A percentile compares a stretch with the other conserved stretches of the same genome.
phyloP scores from a whole-genome alignment of 2,113 vertebrate species.

The Micronycteris hirsuta region DNA sequence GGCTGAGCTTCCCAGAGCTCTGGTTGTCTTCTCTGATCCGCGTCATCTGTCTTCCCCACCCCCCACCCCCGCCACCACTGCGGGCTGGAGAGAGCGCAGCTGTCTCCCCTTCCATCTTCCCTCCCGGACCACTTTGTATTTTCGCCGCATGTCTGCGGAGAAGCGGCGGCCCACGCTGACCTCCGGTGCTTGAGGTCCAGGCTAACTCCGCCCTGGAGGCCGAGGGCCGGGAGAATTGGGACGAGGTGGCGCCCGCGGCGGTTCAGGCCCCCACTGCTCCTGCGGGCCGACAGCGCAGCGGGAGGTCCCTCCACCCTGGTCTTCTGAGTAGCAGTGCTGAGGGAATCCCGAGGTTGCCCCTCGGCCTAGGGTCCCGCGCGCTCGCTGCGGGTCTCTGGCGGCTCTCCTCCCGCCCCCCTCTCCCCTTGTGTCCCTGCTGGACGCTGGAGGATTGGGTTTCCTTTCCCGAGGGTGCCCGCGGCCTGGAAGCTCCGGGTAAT shows the following conservation, averaged over 20 bases:
- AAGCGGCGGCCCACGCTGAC: background rate
- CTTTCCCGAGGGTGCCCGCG: background rate
- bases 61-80: background rate
- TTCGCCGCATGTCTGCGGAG: background rate
- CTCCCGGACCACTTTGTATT: background rate
- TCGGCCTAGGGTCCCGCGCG: background rate
- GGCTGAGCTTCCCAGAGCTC: background rate
- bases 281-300: background rate
- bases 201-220: background rate
- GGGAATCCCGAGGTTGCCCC: background rate
- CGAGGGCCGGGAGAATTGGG: background rate
- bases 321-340: background rate
- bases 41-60: background rate
- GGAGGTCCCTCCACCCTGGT: too few species aligned
- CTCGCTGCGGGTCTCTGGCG: background rate
- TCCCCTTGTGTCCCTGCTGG: background rate
- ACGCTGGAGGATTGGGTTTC: background rate
- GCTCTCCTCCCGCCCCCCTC: background rate
- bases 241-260: background rate
- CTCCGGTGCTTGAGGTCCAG: background rate
- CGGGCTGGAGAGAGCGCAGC: background rate
- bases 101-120: background rate
- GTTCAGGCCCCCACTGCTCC: background rate
- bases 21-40: background rate
- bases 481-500: background rate